Percentiles rank a stretch among this genome's conserved stretches.
phyloP scores from a whole-genome alignment of 2,797 vertebrate genomes.

The Pangasius djambal region DNA sequence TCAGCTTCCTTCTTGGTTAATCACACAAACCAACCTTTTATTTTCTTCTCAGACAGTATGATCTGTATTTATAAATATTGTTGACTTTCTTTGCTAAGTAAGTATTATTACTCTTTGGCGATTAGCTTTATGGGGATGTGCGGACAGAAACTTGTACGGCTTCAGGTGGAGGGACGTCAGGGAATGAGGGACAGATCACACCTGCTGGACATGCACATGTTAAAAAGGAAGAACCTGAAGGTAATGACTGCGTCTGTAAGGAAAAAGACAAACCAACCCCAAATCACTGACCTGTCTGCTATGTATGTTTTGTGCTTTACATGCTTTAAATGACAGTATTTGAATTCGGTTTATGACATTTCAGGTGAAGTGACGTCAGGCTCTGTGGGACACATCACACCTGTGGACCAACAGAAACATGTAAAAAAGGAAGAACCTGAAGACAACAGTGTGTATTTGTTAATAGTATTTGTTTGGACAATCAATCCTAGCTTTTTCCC shows the following conservation, averaged over 20 bases:
- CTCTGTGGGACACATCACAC: background rate
- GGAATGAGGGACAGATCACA: background rate
- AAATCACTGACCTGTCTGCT: background rate
- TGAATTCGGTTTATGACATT: background rate
- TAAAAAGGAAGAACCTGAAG: background rate
- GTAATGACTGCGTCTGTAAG: background rate
- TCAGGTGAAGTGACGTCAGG: background rate
- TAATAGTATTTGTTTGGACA: no score
- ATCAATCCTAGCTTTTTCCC: background rate
- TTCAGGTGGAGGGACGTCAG: background rate
- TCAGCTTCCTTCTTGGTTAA: background rate
- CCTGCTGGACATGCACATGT: background rate
- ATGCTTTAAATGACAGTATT: background rate
- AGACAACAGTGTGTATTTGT: background rate
- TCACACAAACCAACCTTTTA: background rate
- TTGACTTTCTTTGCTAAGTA: background rate
- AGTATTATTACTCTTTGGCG: background rate
- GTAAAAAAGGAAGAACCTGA: constrained; percentile 10
- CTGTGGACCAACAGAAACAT: background rate
- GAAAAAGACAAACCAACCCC: no score
- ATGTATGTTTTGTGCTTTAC: background rate
- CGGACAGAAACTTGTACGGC: background rate
- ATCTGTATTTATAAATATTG: background rate
- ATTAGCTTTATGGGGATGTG: background rate
- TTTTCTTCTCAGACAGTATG: background rate